Conservation (phyloP, 2,797 vertebrate species). For the Ctenochaetus hawaiiensis region DNA sequence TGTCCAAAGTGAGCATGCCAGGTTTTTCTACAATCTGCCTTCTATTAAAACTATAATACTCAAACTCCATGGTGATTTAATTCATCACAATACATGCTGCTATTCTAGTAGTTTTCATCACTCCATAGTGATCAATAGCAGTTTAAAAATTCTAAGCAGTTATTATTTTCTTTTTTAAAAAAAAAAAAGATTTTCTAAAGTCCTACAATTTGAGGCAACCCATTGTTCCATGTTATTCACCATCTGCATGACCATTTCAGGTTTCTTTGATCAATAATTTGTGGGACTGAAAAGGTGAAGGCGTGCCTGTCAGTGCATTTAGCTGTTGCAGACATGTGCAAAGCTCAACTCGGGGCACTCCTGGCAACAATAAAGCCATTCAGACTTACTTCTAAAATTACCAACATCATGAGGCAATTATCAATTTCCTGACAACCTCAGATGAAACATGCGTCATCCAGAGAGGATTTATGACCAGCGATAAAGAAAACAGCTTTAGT, state of each 20-base stretch:
- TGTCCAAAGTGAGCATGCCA: constrained; percentile 1
- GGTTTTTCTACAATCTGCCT: constrained; percentile 10
- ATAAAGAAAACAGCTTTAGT: constrained; percentile 8
- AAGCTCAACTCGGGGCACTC: constrained; percentile 35
- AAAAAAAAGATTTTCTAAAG: constrained; percentile 20
- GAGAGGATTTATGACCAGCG: constrained; percentile 25
- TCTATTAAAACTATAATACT: constrained; percentile 18
- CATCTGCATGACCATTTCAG: constrained; percentile 29
- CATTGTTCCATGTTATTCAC: constrained; percentile 36
- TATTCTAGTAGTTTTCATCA: constrained; percentile 27
- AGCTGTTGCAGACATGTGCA: constrained; percentile 44
- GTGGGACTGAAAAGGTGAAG: constrained; percentile 52
- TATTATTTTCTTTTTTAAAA: constrained; percentile 14
- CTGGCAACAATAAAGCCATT: constrained; percentile 68
- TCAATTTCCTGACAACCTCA: constrained; percentile 54
- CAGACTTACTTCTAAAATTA: constrained; percentile 61
- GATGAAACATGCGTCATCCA: constrained; percentile 51
- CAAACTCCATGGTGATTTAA: constrained; percentile 27
- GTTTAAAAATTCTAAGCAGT: constrained; percentile 9
- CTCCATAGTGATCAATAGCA: constrained; percentile 38
- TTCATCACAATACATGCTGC: constrained; percentile 4
- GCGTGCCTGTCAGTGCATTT: constrained; percentile 26
- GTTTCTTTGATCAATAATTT: constrained; percentile 52
- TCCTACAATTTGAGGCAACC: constrained; percentile 9
- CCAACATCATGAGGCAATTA: constrained; percentile 73